These are phyloP conservation scores for Olivierus martensii DNA, from an alignment of 1,140 invertebrate species.

Conservation along the genomic window DNA sequence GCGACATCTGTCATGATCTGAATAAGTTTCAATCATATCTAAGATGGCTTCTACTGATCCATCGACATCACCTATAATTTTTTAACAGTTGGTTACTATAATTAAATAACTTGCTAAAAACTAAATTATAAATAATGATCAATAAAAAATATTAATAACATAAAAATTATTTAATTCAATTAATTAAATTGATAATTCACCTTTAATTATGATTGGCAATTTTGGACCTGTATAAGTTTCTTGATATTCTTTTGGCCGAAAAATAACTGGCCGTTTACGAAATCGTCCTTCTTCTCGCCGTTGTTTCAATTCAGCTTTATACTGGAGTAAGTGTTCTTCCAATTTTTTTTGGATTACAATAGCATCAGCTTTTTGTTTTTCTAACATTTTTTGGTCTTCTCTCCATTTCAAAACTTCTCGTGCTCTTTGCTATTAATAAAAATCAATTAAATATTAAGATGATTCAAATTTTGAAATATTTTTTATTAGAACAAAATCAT, in stretches of 20 bases:
- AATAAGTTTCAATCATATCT: slow-evolving; percentile 78
- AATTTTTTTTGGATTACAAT: slow-evolving; percentile 49
- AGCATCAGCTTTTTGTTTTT: slow-evolving; percentile 47
- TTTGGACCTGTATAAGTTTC: too few species aligned
- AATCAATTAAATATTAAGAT: neutral
- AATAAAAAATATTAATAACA: too few species aligned
- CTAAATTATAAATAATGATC: too few species aligned
- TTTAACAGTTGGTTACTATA: too few species aligned
- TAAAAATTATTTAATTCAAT: too few species aligned
- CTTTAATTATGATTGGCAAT: too few species aligned
- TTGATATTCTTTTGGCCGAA: slow-evolving; percentile 4
- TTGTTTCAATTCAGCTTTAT: slow-evolving; percentile 46
- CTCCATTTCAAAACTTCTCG: slow-evolving; percentile 51
- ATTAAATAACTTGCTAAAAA: too few species aligned
- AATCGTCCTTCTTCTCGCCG: slow-evolving; percentile 40
- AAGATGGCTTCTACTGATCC: slow-evolving; percentile 89
- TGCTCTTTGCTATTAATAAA: slow-evolving; percentile 43
- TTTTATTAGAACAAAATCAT: too few species aligned
- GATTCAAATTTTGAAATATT: too few species aligned
- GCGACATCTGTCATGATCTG: slow-evolving; percentile 51
- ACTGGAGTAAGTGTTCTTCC: slow-evolving; percentile 46
- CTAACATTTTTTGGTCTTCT: slow-evolving; percentile 37
- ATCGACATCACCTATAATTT: slow-evolving; percentile 55
- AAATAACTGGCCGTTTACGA: slow-evolving; percentile 1
- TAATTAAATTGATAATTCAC: too few species aligned